A percentile compares a stretch with the other conserved stretches of the same genome.
phyloP scores from a whole-genome alignment of 2,113 vertebrate species.

The Tauraco erythrolophus region DNA sequence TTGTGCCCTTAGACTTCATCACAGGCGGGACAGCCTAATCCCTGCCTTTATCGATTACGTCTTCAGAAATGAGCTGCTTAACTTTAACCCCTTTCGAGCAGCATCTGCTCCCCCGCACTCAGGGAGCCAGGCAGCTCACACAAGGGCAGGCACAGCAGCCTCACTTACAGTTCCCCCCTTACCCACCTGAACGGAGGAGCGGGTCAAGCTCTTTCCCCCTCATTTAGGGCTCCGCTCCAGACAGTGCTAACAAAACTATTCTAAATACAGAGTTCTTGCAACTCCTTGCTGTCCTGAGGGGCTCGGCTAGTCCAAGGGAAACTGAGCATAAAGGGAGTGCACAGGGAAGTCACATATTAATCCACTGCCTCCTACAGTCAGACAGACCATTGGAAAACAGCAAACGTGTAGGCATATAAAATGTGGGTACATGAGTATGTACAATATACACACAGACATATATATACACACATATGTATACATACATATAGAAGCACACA shows the following conservation, averaged over 20 bases:
- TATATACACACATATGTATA: neutral
- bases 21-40: neutral
- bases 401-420: rapidly evolving
- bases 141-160: neutral
- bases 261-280: neutral
- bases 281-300: neutral
- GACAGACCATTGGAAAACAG: neutral
- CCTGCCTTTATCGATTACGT: neutral
- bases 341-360: neutral
- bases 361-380: neutral
- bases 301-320: neutral
- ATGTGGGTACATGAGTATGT: neutral
- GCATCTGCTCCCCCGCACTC: rapidly evolving
- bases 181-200: neutral
- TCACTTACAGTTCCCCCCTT: neutral
- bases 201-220: neutral
- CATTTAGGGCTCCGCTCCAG: neutral
- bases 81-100: neutral
- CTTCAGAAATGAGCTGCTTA: neutral
- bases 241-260: neutral
- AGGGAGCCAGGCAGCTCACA: neutral
- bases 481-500: neutral
- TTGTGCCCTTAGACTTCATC: neutral
- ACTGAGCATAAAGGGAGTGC: neutral
- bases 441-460: neutral